Base-by-base conservation (phyloP, 2,113 vertebrate genomes). In the Prunella himalayana region DNA sequence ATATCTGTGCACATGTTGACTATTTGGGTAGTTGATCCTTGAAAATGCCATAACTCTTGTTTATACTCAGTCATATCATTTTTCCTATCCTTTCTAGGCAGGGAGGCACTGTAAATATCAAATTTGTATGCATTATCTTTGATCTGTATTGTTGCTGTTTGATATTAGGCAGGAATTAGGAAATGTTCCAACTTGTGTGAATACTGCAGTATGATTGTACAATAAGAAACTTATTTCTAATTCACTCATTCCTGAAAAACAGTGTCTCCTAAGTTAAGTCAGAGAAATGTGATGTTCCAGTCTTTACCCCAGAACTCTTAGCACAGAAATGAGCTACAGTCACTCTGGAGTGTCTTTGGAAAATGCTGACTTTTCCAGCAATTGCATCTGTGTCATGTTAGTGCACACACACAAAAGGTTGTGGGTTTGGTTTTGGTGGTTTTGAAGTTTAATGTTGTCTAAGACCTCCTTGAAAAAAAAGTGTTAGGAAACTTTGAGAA, bases 51-150 rank as follows among this genome's bases (percentile, higher is more conserved):
- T 94, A 93, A 96, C 53, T 94, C 91, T 96, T 88, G 45, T 83
- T 95, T 92, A 91, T 94, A 84, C 54, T 53, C 49, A 83, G 56
- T 86, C 72, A 63, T 93, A 94, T 91, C 85, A 94, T 59, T 96
- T 96, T 94, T 92, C 76, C 25, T 83, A 68, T 72, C 79, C 70
- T 92, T 88, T 85, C 72, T 68, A 93, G 60, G 68, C 68, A 71
- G 68, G 35, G 49, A 83, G 31, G 37, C 39, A 35, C 37, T 78
- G 47, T 90, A 95, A 96, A 96, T 93, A 95, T 81, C 82, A 60
- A 92, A 94, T 96, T 88, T 96, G 90, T 71, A 88, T 92, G 72
- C 64, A 56, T 88, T 95, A 90, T 88, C 90, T 96, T 94, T 96
- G 88, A 95, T 94, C 82, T 86, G 24, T 66, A 59, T 88, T 66